Conservation (phyloP, 2,797 vertebrate species). For the Calcarius lapponicus region DNA sequence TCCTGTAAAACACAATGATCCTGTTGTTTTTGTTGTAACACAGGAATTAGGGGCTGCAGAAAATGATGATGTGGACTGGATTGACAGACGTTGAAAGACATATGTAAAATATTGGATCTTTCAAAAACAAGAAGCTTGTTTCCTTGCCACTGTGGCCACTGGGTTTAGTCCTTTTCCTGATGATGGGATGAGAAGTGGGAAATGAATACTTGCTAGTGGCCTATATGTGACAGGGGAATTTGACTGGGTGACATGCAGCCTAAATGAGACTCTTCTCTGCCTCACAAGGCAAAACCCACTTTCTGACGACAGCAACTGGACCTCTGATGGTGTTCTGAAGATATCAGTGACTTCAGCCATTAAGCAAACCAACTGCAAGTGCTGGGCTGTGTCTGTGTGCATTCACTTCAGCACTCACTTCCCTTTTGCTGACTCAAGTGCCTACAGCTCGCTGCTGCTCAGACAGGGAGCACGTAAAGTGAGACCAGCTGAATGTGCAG, state of each 20-base stretch:
- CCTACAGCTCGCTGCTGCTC: neutral
- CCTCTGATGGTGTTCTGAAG: neutral
- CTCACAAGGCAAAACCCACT: neutral
- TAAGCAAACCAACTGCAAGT: neutral
- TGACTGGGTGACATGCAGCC: neutral
- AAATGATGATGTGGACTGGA: neutral
- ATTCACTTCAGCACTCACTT: neutral
- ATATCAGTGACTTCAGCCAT: neutral
- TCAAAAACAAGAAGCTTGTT: neutral
- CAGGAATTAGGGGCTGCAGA: neutral
- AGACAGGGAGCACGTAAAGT: neutral
- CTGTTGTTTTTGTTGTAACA: neutral
- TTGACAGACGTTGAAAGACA: neutral
- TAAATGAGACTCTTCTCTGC: neutral
- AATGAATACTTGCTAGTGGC: neutral
- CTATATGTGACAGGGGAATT: neutral
- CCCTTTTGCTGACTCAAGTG: neutral
- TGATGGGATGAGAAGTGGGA: neutral
- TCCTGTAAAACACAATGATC: neutral
- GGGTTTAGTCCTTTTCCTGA: neutral
- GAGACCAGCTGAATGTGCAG: slow-evolving; percentile 18
- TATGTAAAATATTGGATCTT: neutral
- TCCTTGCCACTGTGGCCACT: neutral
- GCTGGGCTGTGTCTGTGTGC: neutral
- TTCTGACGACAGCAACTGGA: neutral